phyloP scores from a whole-genome alignment of 2,888 invertebrate genomes.

The Pedicia rivosa region DNA sequence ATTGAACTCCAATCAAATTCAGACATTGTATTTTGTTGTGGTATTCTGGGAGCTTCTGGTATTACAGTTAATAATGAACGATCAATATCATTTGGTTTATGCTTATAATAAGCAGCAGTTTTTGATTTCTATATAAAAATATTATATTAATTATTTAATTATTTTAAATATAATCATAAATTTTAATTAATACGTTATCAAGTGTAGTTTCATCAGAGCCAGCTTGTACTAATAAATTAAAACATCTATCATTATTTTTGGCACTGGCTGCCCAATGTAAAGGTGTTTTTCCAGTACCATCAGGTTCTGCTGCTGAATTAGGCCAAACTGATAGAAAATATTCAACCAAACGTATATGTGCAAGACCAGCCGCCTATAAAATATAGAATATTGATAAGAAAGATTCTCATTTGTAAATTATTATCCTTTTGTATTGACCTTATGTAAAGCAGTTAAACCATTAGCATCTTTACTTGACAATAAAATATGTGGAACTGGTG shows the following conservation, averaged over 20 bases:
- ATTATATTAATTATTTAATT: constrained; percentile 4
- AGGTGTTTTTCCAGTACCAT: constrained; percentile 73
- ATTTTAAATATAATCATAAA: background rate
- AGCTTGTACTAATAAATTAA: constrained; percentile 56
- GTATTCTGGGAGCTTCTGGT: constrained; percentile 69
- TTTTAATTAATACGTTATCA: constrained; percentile 61
- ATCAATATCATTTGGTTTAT: constrained; percentile 61
- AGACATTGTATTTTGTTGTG: constrained; percentile 44
- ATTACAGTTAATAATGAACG: constrained; percentile 47
- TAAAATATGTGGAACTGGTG: constrained; percentile 53
- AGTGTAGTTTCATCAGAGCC: constrained; percentile 72
- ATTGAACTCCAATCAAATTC: constrained; percentile 16
- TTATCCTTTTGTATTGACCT: constrained; percentile 34
- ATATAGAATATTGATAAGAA: constrained; percentile 3
- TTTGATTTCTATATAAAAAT: constrained; percentile 54
- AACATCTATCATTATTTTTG: constrained; percentile 63
- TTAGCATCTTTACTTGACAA: constrained; percentile 61
- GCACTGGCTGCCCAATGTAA: constrained; percentile 75
- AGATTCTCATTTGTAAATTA: background rate
- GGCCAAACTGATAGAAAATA: constrained; percentile 56
- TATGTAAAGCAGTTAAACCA: constrained; percentile 74
- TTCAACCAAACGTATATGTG: constrained; percentile 55
- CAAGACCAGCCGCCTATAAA: constrained; percentile 62
- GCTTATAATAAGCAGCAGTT: constrained; percentile 64
- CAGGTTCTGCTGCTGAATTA: constrained; percentile 48